These are phyloP conservation scores for Teleopsis dalmanni DNA, from an alignment of 1,140 invertebrate genomes.

Conservation along the genomic window DNA sequence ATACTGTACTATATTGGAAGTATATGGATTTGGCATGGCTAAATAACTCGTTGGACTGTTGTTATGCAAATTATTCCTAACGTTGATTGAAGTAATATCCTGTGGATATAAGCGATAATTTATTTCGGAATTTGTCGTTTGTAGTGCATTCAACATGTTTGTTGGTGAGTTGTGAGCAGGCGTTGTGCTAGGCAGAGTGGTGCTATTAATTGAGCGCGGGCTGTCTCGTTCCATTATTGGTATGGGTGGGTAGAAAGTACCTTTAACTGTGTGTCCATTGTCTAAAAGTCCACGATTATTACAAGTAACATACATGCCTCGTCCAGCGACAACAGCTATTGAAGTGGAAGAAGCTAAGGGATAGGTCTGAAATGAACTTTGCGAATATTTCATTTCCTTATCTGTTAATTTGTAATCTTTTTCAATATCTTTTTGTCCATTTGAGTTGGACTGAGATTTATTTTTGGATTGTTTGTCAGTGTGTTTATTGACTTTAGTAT, in stretches of 20 bases:
- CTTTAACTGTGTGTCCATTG: constrained; percentile 68
- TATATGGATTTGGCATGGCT: constrained; percentile 6
- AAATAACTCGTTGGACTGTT: constrained; percentile 1
- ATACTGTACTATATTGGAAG: constrained; percentile 19
- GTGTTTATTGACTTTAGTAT: constrained; percentile 9
- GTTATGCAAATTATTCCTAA: not conserved
- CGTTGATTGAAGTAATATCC: constrained; percentile 1
- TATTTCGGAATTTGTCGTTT: not conserved
- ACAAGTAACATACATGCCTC: constrained; percentile 80
- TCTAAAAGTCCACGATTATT: constrained; percentile 69
- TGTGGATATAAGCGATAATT: not conserved
- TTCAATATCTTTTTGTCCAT: constrained; percentile 2
- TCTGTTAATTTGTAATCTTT: not conserved
- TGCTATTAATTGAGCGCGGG: not conserved
- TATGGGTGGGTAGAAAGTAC: constrained; percentile 76
- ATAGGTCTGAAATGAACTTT: constrained; percentile 24
- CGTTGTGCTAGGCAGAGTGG: not conserved
- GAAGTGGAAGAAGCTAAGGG: constrained; percentile 27
- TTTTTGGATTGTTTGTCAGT: not conserved
- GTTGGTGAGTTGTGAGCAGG: not conserved
- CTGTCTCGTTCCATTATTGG: constrained; percentile 47
- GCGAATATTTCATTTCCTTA: not conserved
- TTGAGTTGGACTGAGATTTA: not conserved
- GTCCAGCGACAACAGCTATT: constrained; percentile 59
- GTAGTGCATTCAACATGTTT: not conserved